phyloP scores from a whole-genome alignment of 2,888 invertebrate genomes.

The Calameuta idolon region DNA sequence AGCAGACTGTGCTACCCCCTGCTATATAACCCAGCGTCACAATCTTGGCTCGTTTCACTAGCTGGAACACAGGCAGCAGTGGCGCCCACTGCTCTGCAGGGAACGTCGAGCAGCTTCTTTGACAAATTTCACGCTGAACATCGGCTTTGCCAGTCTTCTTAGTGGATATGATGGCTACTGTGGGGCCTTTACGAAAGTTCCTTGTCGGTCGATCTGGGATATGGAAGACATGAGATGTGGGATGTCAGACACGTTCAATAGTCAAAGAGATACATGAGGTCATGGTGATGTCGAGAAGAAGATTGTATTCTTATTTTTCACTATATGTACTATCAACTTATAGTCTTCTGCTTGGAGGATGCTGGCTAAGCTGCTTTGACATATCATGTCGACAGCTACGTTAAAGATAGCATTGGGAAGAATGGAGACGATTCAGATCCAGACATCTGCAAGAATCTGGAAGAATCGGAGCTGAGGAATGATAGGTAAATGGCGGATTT shows the following conservation, averaged over 20 bases:
- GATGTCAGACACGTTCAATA: background rate
- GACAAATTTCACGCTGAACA: background rate
- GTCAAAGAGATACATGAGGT: background rate
- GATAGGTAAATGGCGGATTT: background rate
- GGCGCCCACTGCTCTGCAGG: background rate
- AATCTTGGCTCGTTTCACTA: background rate
- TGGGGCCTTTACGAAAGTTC: background rate
- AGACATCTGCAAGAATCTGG: background rate
- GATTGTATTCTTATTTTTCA: background rate
- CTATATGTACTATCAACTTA: background rate
- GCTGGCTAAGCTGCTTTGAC: background rate
- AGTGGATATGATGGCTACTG: background rate
- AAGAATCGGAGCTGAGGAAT: background rate
- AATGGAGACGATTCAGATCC: background rate
- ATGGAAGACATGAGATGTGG: background rate
- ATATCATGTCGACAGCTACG: background rate
- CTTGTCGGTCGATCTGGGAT: background rate
- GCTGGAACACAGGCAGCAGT: background rate
- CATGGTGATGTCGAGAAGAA: background rate
- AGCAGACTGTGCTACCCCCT: conserved; percentile 21
- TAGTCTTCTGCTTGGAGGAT: background rate
- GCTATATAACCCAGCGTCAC: conserved; percentile 8
- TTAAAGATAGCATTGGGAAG: background rate
- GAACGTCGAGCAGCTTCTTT: background rate
- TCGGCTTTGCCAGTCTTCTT: background rate